Evolutionary conservation across 2,113 vertebrate genomes (phyloP), one percentile per base, ranked within the genome.

Genomic region (Podocnemis expansa): DNA sequence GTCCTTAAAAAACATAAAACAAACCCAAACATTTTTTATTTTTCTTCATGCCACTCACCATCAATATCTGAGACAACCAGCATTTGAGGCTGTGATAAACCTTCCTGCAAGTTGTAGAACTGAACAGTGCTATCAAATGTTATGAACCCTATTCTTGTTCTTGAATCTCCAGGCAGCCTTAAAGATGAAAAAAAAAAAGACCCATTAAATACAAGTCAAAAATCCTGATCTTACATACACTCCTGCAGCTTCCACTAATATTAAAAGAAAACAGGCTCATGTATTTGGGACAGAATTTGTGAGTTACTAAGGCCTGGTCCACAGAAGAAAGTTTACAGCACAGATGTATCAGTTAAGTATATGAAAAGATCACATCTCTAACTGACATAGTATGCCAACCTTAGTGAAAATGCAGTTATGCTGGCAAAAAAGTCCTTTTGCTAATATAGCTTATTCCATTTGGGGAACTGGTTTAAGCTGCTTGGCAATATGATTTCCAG

Each of bases 21-120:
- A 91, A 31, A 2, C 82, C 83, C 76, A 80, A 54, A 89, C 93
- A 82, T 17, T 29, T 52, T 63, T 13, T 24, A 84, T 60, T 51
- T 87, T 89, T 87, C 34, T 93, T 88, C 41, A 52, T 41, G 78
- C 6, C 75, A 90, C 97, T 95, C 98, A 99, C 99, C 99, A 31
- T 99, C 99, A n/a, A 99, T 99, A 96, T 99, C 99, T 4, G 99
- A 99, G 34, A 99, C 99, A 96, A 99, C 99, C 93, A 99, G 97
- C 99, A 99, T 99, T 94, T 99, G 99, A 25, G 99, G 99, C 97
- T 99, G 99, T 6, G 99, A 99, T 84, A 99, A 97, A 41, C 99
- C 99, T 96, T 99, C 99, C 96, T 99, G 99, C 91, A 99, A 98
- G 97, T 99, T 99, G 97, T 99, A 99, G 97, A 99, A 99, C 92